phyloP scores from a whole-genome alignment of 2,797 vertebrate genomes.

The Parambassis ranga region DNA sequence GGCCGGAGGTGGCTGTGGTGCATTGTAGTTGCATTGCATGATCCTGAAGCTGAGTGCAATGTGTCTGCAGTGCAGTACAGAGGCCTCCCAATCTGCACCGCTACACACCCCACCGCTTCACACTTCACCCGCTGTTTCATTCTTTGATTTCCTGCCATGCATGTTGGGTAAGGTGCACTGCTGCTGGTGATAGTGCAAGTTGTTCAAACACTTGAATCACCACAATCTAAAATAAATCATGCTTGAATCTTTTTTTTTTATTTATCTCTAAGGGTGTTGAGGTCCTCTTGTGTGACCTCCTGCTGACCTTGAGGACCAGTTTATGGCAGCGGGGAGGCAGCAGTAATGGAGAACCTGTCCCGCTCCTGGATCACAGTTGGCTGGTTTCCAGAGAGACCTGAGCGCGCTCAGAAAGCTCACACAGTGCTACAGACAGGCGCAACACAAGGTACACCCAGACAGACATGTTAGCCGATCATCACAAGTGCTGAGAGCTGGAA shows the following conservation, averaged over 20 bases:
- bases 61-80: conserved; percentile 96
- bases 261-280: conserved; percentile 87
- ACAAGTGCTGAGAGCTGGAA: not conserved
- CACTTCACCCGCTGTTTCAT: not conserved
- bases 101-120: conserved; percentile 46
- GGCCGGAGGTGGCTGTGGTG: conserved; percentile 89
- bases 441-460: conserved; percentile 87
- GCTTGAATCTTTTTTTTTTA: not conserved
- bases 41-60: conserved; percentile 89
- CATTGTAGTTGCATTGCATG: conserved; percentile 99
- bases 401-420: conserved; percentile 91
- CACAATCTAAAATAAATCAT: too few species aligned
- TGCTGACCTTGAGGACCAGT: conserved; percentile 91
- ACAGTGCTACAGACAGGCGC: conserved; percentile 90
- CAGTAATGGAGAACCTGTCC: conserved; percentile 89
- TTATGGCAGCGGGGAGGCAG: conserved; percentile 88
- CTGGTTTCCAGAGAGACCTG: conserved; percentile 96
- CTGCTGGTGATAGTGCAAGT: not conserved
- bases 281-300: conserved; percentile 92
- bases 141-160: not conserved
- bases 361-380: conserved; percentile 87
- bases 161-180: not conserved
- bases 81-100: conserved; percentile 81
- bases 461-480: not conserved
- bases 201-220: not conserved